A percentile compares a stretch with the other conserved stretches of the same genome.
These are phyloP conservation scores for Chaetophractus vellerosus DNA, from an alignment of 2,797 vertebrate species.

Conservation along the genomic window DNA sequence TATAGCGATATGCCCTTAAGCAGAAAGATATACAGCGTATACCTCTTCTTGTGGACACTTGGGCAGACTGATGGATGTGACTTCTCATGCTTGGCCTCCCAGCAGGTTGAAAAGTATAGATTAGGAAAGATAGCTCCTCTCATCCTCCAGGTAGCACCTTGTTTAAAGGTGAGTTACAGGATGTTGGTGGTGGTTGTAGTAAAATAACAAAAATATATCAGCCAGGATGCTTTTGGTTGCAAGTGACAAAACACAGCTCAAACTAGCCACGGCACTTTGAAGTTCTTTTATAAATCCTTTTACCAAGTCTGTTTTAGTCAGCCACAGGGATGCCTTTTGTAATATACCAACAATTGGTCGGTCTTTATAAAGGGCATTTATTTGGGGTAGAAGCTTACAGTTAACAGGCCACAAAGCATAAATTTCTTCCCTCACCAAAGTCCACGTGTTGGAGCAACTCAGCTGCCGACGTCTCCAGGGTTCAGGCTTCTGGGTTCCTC, in stretches of 20 bases:
- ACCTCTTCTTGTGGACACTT: neutral
- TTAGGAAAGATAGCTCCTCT: neutral
- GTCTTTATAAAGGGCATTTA: too few relatives aligned
- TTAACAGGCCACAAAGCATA: too few relatives aligned
- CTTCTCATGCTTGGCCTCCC: neutral
- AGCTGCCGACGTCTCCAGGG: too few relatives aligned
- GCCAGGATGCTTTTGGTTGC: neutral
- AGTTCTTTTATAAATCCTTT: too few relatives aligned
- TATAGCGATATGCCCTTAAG: neutral
- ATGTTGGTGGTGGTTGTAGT: neutral
- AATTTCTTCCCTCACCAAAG: too few relatives aligned
- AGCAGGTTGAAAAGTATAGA: neutral
- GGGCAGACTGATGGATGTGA: neutral
- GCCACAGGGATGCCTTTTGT: too few relatives aligned
- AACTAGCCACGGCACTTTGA: neutral
- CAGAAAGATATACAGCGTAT: neutral
- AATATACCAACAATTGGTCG: too few relatives aligned
- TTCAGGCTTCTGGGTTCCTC: too few relatives aligned
- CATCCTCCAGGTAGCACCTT: neutral
- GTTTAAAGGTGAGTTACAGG: constrained; percentile 1
- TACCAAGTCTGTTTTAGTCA: too few relatives aligned
- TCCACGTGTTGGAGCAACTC: too few relatives aligned
- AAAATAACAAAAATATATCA: neutral
- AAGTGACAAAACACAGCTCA: constrained; percentile 48
- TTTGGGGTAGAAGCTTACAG: too few relatives aligned